phyloP scores from a whole-genome alignment of 2,888 invertebrate species.

The Vanessa cardui region DNA sequence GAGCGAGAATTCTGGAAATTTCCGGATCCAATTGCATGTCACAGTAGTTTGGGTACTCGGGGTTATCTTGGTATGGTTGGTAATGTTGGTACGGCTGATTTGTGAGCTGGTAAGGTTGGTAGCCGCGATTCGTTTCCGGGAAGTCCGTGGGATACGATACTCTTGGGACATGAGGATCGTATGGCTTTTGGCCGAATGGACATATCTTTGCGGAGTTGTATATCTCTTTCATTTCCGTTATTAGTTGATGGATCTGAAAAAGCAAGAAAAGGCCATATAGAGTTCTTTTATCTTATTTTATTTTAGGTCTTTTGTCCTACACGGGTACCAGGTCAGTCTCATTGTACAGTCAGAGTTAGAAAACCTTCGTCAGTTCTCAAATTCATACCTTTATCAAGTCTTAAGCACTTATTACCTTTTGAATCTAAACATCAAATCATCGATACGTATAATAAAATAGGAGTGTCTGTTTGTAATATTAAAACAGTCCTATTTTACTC shows the following conservation, averaged over 20 bases:
- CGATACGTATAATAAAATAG: too few species aligned
- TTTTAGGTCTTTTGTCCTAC: too few species aligned
- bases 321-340: too few species aligned
- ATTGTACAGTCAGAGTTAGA: too few species aligned
- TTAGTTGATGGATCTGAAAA: conserved; percentile 85
- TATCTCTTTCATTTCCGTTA: conserved; percentile 90
- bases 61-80: conserved; percentile 56
- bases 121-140: conserved; percentile 34
- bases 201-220: conserved; percentile 89
- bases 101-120: conserved; percentile 58
- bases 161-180: conserved; percentile 67
- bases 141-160: conserved; percentile 45
- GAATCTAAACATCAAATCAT: too few species aligned
- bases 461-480: too few species aligned
- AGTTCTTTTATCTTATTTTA: too few species aligned
- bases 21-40: conserved; percentile 85
- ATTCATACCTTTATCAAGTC: too few species aligned
- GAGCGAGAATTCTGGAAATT: conserved; percentile 85
- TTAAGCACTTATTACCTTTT: too few species aligned
- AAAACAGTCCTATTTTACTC: too few species aligned
- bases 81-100: conserved; percentile 66
- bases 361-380: too few species aligned
- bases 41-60: conserved; percentile 73
- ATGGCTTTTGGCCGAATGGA: conserved; percentile 83
- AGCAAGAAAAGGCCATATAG: too few species aligned